Conservation (phyloP, 1,140 invertebrate genomes). For the Drosophila sechellia region DNA sequence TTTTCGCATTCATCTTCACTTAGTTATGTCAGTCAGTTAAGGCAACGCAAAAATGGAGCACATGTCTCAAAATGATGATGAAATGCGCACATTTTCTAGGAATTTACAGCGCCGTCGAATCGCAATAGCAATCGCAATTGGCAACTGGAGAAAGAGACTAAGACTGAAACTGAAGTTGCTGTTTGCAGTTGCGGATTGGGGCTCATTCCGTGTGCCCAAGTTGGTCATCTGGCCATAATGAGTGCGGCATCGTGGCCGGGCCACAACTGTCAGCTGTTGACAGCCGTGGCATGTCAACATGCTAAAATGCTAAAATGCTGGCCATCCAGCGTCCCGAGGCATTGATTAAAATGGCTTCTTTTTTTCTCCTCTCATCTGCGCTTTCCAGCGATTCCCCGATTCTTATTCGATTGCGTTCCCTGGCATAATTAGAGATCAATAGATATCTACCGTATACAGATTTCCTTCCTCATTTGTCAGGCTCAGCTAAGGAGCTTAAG, state of each 20-base stretch:
- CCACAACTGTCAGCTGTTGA: conserved; percentile 72
- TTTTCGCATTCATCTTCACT: conserved; percentile 81
- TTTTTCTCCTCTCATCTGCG: conserved; percentile 17
- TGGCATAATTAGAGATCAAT: conserved; percentile 56
- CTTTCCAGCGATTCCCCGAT: not conserved
- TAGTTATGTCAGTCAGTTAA: conserved; percentile 83
- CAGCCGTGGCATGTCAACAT: conserved; percentile 81
- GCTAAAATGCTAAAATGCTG: conserved; percentile 76
- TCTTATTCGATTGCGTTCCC: conserved; percentile 40
- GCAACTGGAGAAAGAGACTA: not conserved
- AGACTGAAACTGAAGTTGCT: conserved; percentile 45
- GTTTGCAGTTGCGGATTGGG: conserved; percentile 65
- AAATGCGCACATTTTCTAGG: conserved; percentile 83
- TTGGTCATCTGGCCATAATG: conserved; percentile 81
- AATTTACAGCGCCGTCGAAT: conserved; percentile 65
- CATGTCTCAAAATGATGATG: conserved; percentile 84
- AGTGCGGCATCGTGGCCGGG: conserved; percentile 48
- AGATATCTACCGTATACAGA: conserved; percentile 37
- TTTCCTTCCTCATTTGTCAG: conserved; percentile 48
- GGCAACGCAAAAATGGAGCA: conserved; percentile 77
- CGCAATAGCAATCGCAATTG: conserved; percentile 22
- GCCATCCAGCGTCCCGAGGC: conserved; percentile 61
- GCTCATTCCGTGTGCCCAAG: conserved; percentile 80
- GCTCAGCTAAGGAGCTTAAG: not conserved
- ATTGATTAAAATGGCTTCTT: conserved; percentile 73